Base-by-base conservation (phyloP, 2,797 vertebrate genomes). In the Apogon talboti region DNA sequence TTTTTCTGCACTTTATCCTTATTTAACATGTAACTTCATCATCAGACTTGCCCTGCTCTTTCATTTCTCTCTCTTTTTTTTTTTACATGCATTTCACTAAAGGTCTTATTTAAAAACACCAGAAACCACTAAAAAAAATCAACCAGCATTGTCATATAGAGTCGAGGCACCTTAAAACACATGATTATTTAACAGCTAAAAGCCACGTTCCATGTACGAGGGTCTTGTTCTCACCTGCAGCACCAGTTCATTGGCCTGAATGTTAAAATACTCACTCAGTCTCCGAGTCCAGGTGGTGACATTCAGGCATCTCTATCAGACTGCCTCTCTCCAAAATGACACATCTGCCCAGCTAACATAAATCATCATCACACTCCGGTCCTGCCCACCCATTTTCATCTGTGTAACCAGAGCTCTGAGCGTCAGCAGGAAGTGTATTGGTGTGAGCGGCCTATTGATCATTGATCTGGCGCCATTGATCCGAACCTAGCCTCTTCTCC, bases 391-490 rank as follows among this genome's bases (percentile, higher is more conserved):
- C 82, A 85, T 87, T 90, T 90, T 90, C 83, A 91, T 91, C 87
- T 88, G 77, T 89, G 87, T 85, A 90, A 91, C 89, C 75, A 40
- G 87, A 91, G 84, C 86, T 65, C 67, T 2, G 71, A 72, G 81
- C 42, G 62, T 91, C 87, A 91, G 87, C 86, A 91, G 86, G 84
- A 88, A 88, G 87, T 89, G 85, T 89, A 75, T 87, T 81, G 72
- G 88, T 89, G 84, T 82, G 87, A 86, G 81, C 69, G 79, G 87
- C 81, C 81, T 91, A 91, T 92, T 91, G 90, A 91, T 91, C 87
- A 90, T 89, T 87, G 90, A 92, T 91, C 83, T 83, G 82, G 79
- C 79, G 68, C 87, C 86, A 91, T 90, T 65, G 90, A 92, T 88
- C 78, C 62, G 44, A 82, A 67, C 74, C 66, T 35, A 33, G 21